Evolutionary conservation across 2,113 vertebrate species (phyloP), one percentile per base, ranked within the genome.

Genomic region (Poicephalus meyeri): DNA sequence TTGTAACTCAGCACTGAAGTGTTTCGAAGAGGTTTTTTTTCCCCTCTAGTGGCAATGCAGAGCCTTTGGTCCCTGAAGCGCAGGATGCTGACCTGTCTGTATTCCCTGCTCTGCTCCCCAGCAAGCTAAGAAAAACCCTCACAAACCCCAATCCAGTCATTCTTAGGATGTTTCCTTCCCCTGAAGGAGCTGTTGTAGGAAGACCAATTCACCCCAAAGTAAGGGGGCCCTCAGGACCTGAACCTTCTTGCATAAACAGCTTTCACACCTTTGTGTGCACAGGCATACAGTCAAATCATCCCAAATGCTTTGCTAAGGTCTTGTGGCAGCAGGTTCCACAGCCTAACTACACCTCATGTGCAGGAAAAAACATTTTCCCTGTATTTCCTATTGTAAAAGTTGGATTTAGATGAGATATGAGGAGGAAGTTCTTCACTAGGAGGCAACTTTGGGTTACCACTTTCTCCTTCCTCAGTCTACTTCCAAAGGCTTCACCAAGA

Each of bases 1-100:
- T 39, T 69, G 58, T 64, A 88, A 61, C 44, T 86, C 71, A 42
- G 47, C 55, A 19, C 70, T 68, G 55, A 42, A 79, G 47, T 28
- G 39, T 88, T 92, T 70, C 92, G 89, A 93, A 92, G 83, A 83
- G 73, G 65, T 26, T 55, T 89, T 49, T 49, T 47, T 39, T 55
- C 11, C 52, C 4, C 87, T 55, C 72, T 37, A 29, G 85, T 29
- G 63, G 71, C 79, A 90, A 21, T 49, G 26, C 63, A 64, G 71
- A 92, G 79, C 29, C 68, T 95, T 82, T 79, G 35, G 86, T 95
- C 71, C 88, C 78, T 35, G 20, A 65, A 49, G 64, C 47, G 49
- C 65, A 56, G 73, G 6, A 17, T 7, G 10, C 26, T 9, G 42
- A 23, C n/a, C 64, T 1, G 7, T 31, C 61, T 66, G 28, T 4